Evolutionary conservation across 2,113 vertebrate species (phyloP).

Genomic region (Chionomys nivalis): DNA sequence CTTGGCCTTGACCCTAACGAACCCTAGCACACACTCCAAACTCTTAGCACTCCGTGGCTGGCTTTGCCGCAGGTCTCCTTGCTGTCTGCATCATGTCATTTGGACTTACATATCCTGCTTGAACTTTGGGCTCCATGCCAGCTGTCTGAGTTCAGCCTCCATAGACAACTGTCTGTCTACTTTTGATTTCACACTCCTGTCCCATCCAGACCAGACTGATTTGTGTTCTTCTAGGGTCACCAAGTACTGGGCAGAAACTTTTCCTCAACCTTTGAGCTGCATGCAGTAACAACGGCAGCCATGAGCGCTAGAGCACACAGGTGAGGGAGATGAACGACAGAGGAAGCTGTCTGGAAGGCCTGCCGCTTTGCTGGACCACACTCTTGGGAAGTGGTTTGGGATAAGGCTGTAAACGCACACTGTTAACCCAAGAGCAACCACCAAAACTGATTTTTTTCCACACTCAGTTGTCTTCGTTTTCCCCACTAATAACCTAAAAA

Average conservation of each 20-base stretch:
- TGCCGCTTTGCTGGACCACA: background rate
- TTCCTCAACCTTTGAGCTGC: background rate
- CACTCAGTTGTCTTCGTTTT: background rate
- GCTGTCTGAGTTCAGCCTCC: background rate
- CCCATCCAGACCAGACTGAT: background rate
- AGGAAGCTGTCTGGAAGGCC: background rate
- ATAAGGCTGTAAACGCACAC: background rate
- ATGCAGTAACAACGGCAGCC: background rate
- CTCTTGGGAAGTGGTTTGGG: background rate
- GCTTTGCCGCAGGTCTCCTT: background rate
- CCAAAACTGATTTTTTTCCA: background rate
- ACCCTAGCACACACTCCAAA: background rate
- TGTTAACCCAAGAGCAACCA: background rate
- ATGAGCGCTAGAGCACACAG: background rate
- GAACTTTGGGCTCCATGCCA: background rate
- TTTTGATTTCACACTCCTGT: background rate
- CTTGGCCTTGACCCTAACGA: background rate
- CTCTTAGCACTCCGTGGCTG: background rate
- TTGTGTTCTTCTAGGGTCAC: background rate
- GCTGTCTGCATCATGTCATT: accelerated
- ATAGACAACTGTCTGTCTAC: background rate
- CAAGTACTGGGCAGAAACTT: background rate
- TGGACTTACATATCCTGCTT: background rate
- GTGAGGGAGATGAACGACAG: background rate
- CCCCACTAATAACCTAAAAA: background rate